Base-by-base conservation (phyloP, 2,113 vertebrate species). In the Paralichthys olivaceus region DNA sequence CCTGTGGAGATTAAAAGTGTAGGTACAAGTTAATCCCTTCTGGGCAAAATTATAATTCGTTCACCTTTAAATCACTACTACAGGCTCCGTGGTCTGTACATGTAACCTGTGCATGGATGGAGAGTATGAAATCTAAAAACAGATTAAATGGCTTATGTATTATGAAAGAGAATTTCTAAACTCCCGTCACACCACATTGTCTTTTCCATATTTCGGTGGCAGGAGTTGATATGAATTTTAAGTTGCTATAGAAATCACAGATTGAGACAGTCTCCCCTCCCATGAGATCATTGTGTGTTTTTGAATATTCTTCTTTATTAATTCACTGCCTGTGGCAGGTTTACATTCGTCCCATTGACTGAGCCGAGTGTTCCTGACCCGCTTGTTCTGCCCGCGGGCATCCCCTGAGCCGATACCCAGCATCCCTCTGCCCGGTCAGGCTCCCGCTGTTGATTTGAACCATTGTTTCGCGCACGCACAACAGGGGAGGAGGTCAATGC, bases 341-440 rank as follows among this genome's bases (percentile, higher is more conserved):
- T 73, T 32, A 74, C 3, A 32, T 70, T 80, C 4, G 20, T 29
- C 47, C 20, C 28, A 45, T 25, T 37, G 72, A 51, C 77, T 37
- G 19, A 58, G 29, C 51, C 40, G 6, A 17, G 34, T 43, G 28
- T 65, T 72, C 25, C 70, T 57, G 59, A 40, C 63, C 73, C 29
- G 55, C 67, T 28, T 68, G 65, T 80, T 80, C 20, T 6, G 74
- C 80, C 81, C 64, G 73, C 74, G 61, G 86, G 57, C 77, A 26
- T 79, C 79, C 75, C 76, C 59, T 61, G 76, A 84, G 79, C 81
- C 65, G 45, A 57, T 43, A 49, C 64, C 40, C 34, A 15, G 59
- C 67, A 14, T 80, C 81, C 75, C 80, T 37, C 64, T 26, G 79
- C 34, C 73, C 69, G 59, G 9, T 37, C 76, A 58, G 28, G 25